Conservation (phyloP, 2,113 vertebrate species). For the Sander lucioperca region DNA sequence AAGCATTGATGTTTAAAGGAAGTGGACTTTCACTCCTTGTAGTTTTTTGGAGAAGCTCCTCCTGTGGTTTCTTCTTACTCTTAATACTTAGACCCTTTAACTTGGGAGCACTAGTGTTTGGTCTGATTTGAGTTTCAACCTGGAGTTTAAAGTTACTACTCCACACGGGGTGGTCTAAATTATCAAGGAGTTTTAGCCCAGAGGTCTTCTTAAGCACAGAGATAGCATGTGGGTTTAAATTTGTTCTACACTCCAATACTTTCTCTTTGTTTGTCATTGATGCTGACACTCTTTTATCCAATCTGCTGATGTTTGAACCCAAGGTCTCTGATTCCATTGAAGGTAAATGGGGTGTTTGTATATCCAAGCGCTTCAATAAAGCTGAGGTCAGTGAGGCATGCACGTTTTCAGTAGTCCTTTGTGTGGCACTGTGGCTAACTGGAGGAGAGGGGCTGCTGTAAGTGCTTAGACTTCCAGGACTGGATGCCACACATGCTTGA, state of each 20-base stretch:
- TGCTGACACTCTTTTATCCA: constrained; percentile 18
- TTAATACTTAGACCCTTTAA: constrained; percentile 87
- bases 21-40: constrained; percentile 69
- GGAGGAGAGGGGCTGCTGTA: constrained; percentile 29
- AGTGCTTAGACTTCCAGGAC: constrained; percentile 22
- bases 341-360: constrained; percentile 54
- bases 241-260: constrained; percentile 61
- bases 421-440: constrained; percentile 22
- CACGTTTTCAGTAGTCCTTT: constrained; percentile 40
- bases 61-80: constrained; percentile 80
- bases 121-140: constrained; percentile 76
- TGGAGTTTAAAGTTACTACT: constrained; percentile 76
- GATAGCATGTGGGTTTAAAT: constrained; percentile 63
- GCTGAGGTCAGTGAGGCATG: constrained; percentile 18
- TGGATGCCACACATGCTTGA: constrained; percentile 34
- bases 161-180: constrained; percentile 75
- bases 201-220: constrained; percentile 62
- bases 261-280: constrained; percentile 79
- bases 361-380: constrained; percentile 31
- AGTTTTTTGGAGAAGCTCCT: constrained; percentile 55
- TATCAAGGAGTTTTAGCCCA: constrained; percentile 72
- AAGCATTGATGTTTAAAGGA: constrained; percentile 74
- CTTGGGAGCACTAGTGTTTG: constrained; percentile 81
- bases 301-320: constrained; percentile 62
- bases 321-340: constrained; percentile 71